Evolutionary conservation across 2,797 vertebrate species (phyloP), one percentile per base, ranked within the genome.

Genomic region (Silurus aristotelis): DNA sequence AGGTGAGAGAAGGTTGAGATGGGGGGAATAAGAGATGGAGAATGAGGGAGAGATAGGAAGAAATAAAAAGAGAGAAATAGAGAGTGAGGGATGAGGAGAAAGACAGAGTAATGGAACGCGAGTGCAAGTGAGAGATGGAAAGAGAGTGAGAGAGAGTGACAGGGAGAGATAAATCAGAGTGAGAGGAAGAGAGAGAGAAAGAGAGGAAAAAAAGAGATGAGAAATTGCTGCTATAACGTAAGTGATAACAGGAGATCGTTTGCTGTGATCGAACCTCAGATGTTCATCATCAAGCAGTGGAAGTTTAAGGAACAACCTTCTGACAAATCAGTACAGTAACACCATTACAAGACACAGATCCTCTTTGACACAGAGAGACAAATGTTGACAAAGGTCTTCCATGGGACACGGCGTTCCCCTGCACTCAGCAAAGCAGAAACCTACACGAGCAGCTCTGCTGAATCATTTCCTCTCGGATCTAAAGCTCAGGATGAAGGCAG

Each of bases 391-490:
- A 56, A 66, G 64, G 48, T 25, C 63, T 84, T 77, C 76, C 70
- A 80, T 82, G 52, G 27, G 64, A n/a, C 72, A 25, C 15, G 20
- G 58, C 83, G 80, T 82, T 84, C 64, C 7, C 77, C 38, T 5
- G 43, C 71, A 64, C 64, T 91, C 87, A 89, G 88, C 85, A 86
- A 85, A 81, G 84, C 63, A 60, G 66, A 83, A 87, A 80, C 87
- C 60, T 79, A 61, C 66, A 83, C 71, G 66, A 66, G 76, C 86
- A 85, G 86, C 89, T 90, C 73, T 89, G 91, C 91, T 88, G 91
- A 91, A 87, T 92, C 90, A 92, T 78, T 85, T 91, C 91, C 91
- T 82, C 52, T 86, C 46, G 79, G 85, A 88, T 85, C 52, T 75
- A 90, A 85, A 86, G 89, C 87, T 89, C 87, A 83, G 76, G 77